Percentiles rank a stretch among this genome's conserved stretches.
Evolutionary conservation across 2,888 invertebrate genomes (phyloP).

Genomic region (Carcina quercana): DNA sequence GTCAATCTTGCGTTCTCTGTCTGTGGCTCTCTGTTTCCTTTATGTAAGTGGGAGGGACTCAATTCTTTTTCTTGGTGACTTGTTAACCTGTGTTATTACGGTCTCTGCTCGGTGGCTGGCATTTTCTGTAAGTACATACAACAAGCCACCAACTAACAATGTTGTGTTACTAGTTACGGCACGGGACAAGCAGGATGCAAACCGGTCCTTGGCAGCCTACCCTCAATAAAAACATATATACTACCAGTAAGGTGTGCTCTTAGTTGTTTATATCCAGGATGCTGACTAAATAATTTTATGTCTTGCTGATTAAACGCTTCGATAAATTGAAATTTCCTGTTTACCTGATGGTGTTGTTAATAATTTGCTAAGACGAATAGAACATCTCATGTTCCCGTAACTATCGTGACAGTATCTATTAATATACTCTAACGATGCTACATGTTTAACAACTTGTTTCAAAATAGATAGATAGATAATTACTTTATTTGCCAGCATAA

Average conservation of each 20-base stretch:
- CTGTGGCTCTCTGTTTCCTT: too few relatives aligned
- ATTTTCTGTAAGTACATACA: conserved; percentile 31
- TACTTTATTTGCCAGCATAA: too few relatives aligned
- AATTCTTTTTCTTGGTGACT: conserved; percentile 9
- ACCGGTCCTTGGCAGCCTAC: conserved; percentile 44
- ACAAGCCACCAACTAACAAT: conserved; percentile 33
- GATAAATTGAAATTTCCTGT: neutral
- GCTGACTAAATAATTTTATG: neutral
- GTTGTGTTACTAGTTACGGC: conserved; percentile 39
- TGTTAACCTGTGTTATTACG: conserved; percentile 18
- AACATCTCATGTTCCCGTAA: too few relatives aligned
- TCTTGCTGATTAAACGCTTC: neutral
- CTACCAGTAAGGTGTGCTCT: conserved; percentile 16
- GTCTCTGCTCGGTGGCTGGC: conserved; percentile 26
- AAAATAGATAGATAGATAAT: too few relatives aligned
- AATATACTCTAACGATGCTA: too few relatives aligned
- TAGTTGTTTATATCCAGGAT: conserved; percentile 1
- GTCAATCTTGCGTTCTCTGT: too few relatives aligned
- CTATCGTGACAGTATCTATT: too few relatives aligned
- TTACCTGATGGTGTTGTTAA: too few relatives aligned
- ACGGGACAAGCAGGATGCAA: conserved; percentile 51
- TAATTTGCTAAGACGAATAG: too few relatives aligned
- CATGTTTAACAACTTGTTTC: too few relatives aligned
- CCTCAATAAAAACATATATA: conserved; percentile 41
- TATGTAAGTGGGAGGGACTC: neutral